Percentiles rank a stretch among this genome's conserved stretches.
Evolutionary conservation across 2,888 invertebrate genomes (phyloP).

Genomic region (Smittia sp.): DNA sequence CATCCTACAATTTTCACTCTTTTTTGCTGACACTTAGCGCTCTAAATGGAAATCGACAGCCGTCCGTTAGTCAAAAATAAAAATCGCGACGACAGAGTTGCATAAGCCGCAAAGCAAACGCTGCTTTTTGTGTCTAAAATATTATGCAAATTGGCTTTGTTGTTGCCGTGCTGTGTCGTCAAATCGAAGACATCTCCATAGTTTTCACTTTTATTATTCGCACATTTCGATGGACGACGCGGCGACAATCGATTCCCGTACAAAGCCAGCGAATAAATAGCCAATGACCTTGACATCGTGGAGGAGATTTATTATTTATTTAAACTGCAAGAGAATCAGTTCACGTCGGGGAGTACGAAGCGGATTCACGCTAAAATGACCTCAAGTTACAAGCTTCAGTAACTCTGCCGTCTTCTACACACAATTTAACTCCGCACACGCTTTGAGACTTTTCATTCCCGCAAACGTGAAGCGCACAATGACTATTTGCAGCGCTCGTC

Average conservation of each 20-base stretch:
- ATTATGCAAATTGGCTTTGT: not conserved
- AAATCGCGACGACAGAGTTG: not conserved
- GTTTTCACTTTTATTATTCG: slow-evolving; percentile 7
- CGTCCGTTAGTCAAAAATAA: not conserved
- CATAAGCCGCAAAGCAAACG: slow-evolving; percentile 3
- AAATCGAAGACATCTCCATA: not conserved
- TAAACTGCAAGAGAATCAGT: not conserved
- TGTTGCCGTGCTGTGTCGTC: not conserved
- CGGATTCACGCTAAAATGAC: slow-evolving; percentile 12
- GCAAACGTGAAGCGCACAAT: too few relatives aligned
- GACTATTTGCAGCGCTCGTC: too few relatives aligned
- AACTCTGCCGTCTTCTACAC: not conserved
- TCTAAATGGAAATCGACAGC: not conserved
- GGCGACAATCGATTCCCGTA: not conserved
- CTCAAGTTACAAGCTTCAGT: slow-evolving; percentile 8
- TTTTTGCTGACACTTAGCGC: not conserved
- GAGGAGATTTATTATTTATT: not conserved
- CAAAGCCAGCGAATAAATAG: not conserved
- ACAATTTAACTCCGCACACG: not conserved
- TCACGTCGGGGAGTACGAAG: not conserved
- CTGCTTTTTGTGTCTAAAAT: not conserved
- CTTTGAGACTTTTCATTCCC: too few relatives aligned
- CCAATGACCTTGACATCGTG: slow-evolving; percentile 12
- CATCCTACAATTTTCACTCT: slow-evolving; percentile 4
- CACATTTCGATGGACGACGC: too few relatives aligned